These are phyloP conservation scores for Lindbergichthys nudifrons DNA, from an alignment of 2,797 vertebrate species.

Conservation along the genomic window DNA sequence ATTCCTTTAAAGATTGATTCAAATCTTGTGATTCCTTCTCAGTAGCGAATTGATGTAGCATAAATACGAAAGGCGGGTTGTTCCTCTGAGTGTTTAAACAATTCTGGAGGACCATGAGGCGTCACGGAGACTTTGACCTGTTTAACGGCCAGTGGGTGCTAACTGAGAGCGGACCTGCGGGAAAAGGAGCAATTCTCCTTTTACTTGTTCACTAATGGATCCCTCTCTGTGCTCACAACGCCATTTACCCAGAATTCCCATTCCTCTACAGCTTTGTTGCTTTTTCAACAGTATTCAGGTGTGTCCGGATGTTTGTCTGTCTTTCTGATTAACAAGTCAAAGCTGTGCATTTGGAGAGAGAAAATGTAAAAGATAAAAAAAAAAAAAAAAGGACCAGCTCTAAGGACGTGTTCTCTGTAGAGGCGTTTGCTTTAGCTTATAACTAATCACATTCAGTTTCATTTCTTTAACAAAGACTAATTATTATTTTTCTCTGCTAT, in stretches of 20 bases:
- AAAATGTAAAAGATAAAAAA: constrained; percentile 4
- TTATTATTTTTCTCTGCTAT: constrained; percentile 42
- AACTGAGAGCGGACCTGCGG: constrained; percentile 25
- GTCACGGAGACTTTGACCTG: constrained; percentile 47
- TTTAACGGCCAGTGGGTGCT: constrained; percentile 30
- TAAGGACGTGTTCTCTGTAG: constrained; percentile 70
- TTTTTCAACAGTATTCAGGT: constrained; percentile 36
- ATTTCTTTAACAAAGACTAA: constrained; percentile 48
- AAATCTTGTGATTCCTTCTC: constrained; percentile 65
- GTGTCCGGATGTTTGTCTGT: constrained; percentile 6
- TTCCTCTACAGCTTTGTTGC: constrained; percentile 56
- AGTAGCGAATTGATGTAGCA: constrained; percentile 87
- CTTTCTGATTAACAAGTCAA: constrained; percentile 83
- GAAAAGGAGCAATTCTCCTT: constrained; percentile 3
- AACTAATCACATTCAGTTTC: constrained; percentile 50
- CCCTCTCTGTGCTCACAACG: constrained; percentile 8
- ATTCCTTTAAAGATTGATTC: constrained; percentile 49
- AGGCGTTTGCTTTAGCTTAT: constrained; percentile 43
- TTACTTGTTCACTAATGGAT: constrained; percentile 56
- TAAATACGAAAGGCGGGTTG: constrained; percentile 64
- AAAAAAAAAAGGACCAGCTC: constrained; percentile 75
- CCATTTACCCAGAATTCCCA: constrained; percentile 28
- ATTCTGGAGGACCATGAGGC: constrained; percentile 58
- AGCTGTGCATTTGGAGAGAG: constrained; percentile 73
- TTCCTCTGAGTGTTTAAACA: constrained; percentile 62